A percentile compares a stretch with the other conserved stretches of the same genome.
phyloP scores from a whole-genome alignment of 2,797 vertebrate species.

The Karalla daura region DNA sequence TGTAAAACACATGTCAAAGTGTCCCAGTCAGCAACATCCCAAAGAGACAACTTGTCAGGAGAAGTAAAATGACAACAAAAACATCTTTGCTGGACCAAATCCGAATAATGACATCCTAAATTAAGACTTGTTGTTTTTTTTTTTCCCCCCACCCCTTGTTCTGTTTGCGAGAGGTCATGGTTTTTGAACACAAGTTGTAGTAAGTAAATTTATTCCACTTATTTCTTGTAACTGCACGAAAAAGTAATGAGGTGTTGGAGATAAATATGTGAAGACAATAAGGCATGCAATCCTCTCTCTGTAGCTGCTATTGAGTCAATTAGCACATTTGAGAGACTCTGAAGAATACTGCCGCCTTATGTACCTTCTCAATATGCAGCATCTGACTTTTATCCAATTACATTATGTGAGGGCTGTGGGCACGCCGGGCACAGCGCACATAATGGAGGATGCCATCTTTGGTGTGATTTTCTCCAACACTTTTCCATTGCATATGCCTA shows the following conservation, averaged over 20 bases:
- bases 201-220: conserved; percentile 79
- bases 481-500: conserved; percentile 78
- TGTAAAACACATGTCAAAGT: conserved; percentile 73
- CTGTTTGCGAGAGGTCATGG: conserved; percentile 76
- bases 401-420: conserved; percentile 74
- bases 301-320: conserved; percentile 75
- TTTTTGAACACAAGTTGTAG: conserved; percentile 78
- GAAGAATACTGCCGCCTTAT: conserved; percentile 61
- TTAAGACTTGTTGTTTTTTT: conserved; percentile 54
- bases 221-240: conserved; percentile 75
- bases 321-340: conserved; percentile 67
- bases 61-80: conserved; percentile 77
- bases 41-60: conserved; percentile 74
- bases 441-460: conserved; percentile 79
- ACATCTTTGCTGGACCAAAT: conserved; percentile 80
- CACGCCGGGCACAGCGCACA: conserved; percentile 62
- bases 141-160: conserved; percentile 28
- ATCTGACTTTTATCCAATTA: conserved; percentile 77
- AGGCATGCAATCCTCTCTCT: conserved; percentile 59
- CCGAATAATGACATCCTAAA: conserved; percentile 74
- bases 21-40: conserved; percentile 62
- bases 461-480: conserved; percentile 78
- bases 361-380: conserved; percentile 71
- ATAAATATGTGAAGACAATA: conserved; percentile 77
- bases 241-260: conserved; percentile 79